Base-by-base conservation (phyloP, 2,888 invertebrate species). In the Fragum whitleyi region DNA sequence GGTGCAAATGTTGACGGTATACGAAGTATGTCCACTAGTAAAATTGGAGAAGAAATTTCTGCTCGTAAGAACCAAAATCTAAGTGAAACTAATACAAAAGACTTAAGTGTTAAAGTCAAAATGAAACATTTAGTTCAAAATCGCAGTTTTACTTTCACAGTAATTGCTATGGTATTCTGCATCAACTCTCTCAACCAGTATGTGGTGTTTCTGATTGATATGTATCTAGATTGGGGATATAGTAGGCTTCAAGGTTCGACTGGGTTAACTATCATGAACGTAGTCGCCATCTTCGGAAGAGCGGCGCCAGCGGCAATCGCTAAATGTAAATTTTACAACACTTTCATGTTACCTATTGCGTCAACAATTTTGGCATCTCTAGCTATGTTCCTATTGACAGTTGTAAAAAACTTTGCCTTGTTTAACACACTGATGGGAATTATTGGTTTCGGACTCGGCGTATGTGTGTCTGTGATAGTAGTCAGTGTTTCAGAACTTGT, bases 401-500 rank as follows among this genome's bases (percentile, higher is more conserved):
- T 28, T n/a, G 61, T 32, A 2, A 61, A 11, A 1, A 61, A 6
- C 19, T 2, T 32, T 3, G 7, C 32, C 19, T 7, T 61, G 32
- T 32, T 19, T 28, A 14, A 23, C 19, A 19, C 19, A 2, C 7
- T 32, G 61, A 32, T 16, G 2, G 61, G 28, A 11, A 6, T 61
- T 28, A 19, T 61, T 32, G 61, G 61, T n/a, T 32, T 61, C 29
- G 32, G 61, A 23, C 29, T 29, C 7, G 61, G 61, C 29, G 61
- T 61, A 11, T 29, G n/a, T 29, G 61, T 61, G 11, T 61, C 61
- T 28, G 61, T 61, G 2, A 6, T 32, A 2, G 32, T 61, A 2
- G 61, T 61, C 19, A 32, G 11, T 26, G n/a, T 61, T 6, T 61
- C 61, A 2, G 61, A 61, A 61, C 29, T 61, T 19, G 61, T 61